Percentiles rank a stretch among this genome's conserved stretches.
Evolutionary conservation across 92 coral and sea anemone genomes (phyloP).

Genomic region (Parazoanthus swiftii): DNA sequence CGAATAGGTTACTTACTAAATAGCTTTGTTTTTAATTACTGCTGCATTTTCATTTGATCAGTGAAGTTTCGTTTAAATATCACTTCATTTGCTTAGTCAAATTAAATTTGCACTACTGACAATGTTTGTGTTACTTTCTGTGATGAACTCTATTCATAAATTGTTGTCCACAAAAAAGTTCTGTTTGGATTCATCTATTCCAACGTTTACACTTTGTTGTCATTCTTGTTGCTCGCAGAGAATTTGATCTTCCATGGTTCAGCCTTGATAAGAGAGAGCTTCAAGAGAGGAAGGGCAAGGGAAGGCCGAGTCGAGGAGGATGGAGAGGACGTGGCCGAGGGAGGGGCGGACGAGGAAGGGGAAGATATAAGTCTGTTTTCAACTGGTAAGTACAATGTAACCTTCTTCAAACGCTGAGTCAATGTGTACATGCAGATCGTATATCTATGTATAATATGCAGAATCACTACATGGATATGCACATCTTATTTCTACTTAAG

Average conservation of each 20-base stretch:
- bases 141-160: background rate
- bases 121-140: background rate
- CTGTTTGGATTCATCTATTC: background rate
- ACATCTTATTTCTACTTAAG: no score
- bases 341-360: constrained; percentile 50
- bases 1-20: no score
- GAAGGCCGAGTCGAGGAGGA: constrained; percentile 49
- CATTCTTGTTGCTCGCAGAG: constrained; percentile 55
- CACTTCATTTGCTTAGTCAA: no score
- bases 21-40: no score
- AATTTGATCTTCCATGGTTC: constrained; percentile 98
- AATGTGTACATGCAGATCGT: background rate
- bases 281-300: constrained; percentile 79
- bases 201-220: background rate
- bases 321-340: constrained; percentile 78
- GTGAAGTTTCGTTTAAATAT: no score
- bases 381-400: constrained; percentile 18
- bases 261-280: constrained; percentile 92
- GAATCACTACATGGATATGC: no score
- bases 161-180: background rate
- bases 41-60: no score
- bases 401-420: background rate
- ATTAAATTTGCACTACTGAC: no score
- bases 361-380: constrained; percentile 6
- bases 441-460: no score